Evolutionary conservation across 2,888 invertebrate genomes (phyloP).

Genomic region (Ichneumoninae sp.): DNA sequence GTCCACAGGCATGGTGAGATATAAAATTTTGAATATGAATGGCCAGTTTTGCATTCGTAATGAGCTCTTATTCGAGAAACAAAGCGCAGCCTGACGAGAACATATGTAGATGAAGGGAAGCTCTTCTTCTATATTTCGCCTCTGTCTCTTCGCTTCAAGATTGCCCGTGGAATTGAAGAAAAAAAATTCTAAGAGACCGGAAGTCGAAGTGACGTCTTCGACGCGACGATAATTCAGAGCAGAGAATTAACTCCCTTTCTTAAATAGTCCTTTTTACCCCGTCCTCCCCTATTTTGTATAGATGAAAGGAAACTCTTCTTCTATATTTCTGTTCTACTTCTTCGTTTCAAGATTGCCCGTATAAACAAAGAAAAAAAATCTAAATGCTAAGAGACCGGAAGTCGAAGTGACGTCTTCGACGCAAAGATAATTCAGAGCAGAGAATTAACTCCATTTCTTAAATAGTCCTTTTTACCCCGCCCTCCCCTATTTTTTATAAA

Average conservation of each 20-base stretch:
- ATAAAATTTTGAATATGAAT: constrained; percentile 96
- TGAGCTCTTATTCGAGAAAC: constrained; percentile 87
- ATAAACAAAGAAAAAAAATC: constrained; percentile 53
- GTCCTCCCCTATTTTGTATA: constrained; percentile 80
- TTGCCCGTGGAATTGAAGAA: constrained; percentile 42
- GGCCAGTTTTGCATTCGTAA: constrained; percentile 94
- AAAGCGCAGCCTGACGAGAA: constrained; percentile 86
- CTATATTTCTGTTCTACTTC: not conserved
- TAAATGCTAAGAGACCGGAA: constrained; percentile 38
- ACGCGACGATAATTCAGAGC: constrained; percentile 4
- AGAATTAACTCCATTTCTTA: not conserved
- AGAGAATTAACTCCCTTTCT: not conserved
- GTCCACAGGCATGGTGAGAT: constrained; percentile 85
- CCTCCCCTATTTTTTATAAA: constrained; percentile 83
- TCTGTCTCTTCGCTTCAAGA: constrained; percentile 16
- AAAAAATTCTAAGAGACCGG: constrained; percentile 43
- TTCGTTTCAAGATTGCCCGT: constrained; percentile 13
- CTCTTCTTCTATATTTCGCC: constrained; percentile 10
- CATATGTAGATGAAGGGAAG: constrained; percentile 86
- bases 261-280: not conserved
- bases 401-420: constrained; percentile 35
- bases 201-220: constrained; percentile 34
- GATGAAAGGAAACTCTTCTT: constrained; percentile 82
- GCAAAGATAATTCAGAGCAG: not conserved
- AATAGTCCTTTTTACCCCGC: not conserved